Evolutionary conservation across 1,140 invertebrate genomes (phyloP).

Genomic region (Drosophila varians): DNA sequence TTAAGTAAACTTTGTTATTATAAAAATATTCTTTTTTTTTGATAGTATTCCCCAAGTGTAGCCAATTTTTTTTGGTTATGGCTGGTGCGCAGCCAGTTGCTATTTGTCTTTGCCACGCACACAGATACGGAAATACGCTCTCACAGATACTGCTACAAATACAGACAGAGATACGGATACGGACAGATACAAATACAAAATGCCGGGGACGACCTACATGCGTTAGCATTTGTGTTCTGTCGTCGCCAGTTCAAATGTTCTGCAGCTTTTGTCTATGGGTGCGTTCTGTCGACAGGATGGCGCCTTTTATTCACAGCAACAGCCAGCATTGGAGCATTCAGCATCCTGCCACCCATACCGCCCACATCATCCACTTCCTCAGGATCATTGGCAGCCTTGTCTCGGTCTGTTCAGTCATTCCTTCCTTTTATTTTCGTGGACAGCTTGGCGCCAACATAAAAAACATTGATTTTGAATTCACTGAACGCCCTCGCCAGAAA

Average conservation of each 20-base stretch:
- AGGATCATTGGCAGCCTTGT: conserved; percentile 35
- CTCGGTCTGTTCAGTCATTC: conserved; percentile 26
- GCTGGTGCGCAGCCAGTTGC: conserved; percentile 37
- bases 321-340: conserved; percentile 50
- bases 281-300: conserved; percentile 62
- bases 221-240: conserved; percentile 47
- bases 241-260: conserved; percentile 53
- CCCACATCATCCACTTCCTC: not conserved
- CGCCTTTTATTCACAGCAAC: conserved; percentile 60
- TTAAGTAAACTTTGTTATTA: no score
- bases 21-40: no score
- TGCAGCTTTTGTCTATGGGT: conserved; percentile 62
- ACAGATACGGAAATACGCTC: conserved; percentile 10
- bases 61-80: conserved; percentile 25
- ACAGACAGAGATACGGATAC: conserved; percentile 13
- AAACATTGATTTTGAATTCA: conserved; percentile 69
- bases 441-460: conserved; percentile 75
- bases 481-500: conserved; percentile 38
- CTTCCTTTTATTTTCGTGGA: conserved; percentile 75
- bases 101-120: conserved; percentile 41
- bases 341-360: not conserved
- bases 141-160: conserved; percentile 20
- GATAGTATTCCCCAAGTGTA: not conserved
- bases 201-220: conserved; percentile 42
- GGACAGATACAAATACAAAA: conserved; percentile 11